Conservation (phyloP, 2,113 vertebrate genomes). For the Astatotilapia flaviijosephi region DNA sequence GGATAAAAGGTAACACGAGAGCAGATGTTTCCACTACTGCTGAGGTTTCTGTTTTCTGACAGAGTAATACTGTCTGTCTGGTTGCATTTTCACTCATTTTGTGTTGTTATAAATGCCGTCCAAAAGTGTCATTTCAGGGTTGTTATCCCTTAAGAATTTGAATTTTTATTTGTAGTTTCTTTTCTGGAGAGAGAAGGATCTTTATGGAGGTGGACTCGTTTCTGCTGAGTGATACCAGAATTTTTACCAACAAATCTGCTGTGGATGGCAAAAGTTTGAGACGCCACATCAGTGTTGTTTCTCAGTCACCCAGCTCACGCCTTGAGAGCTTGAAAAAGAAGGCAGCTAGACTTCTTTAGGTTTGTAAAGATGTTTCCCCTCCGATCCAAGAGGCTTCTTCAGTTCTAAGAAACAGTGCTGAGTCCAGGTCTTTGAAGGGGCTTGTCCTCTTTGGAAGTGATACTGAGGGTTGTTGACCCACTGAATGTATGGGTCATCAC, state of each 20-base stretch:
- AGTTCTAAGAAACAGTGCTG: neutral
- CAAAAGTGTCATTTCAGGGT: neutral
- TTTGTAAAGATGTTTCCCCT: neutral
- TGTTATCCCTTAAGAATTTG: neutral
- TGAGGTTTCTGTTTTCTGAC: neutral
- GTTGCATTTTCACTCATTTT: neutral
- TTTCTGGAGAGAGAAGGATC: neutral
- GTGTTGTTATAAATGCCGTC: neutral
- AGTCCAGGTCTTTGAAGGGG: neutral
- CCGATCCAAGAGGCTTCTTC: neutral
- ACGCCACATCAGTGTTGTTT: neutral
- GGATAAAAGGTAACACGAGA: slow-evolving; percentile 81
- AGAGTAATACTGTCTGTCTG: neutral
- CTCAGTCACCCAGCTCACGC: neutral
- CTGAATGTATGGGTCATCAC: neutral
- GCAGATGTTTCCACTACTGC: neutral
- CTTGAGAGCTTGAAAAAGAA: neutral
- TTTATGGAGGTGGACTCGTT: neutral
- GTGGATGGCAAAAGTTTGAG: neutral
- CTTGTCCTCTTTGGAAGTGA: neutral
- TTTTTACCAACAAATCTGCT: neutral
- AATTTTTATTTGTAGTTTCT: neutral
- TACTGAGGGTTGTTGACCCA: neutral
- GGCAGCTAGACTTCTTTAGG: neutral
- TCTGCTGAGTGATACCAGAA: neutral